Conservation (phyloP, 2,113 vertebrate species). For the Microcebus ravelobensis region DNA sequence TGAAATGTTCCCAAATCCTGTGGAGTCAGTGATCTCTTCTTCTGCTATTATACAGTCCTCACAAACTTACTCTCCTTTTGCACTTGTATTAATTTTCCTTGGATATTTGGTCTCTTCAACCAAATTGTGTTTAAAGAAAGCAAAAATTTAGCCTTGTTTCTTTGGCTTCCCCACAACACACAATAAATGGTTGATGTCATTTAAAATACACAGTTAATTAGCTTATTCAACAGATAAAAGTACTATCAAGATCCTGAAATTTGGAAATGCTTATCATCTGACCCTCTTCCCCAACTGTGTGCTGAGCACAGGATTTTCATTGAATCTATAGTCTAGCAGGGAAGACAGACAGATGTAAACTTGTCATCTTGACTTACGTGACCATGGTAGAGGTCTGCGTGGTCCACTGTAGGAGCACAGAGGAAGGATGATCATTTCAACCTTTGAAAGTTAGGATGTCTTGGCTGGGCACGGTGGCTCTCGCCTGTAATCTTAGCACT, state of each 20-base stretch:
- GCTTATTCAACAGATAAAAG: constrained; percentile 3
- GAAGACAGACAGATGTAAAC: constrained; percentile 11
- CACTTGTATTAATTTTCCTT: constrained; percentile 6
- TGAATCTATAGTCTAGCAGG: neutral
- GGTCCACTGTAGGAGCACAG: neutral
- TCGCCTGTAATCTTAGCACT: no score
- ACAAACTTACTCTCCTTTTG: constrained; percentile 29
- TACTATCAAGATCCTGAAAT: constrained; percentile 33
- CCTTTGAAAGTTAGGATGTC: constrained; percentile 22
- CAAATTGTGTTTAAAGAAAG: constrained; percentile 56
- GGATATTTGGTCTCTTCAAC: constrained; percentile 17
- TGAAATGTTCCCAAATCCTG: neutral
- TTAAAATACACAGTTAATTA: constrained; percentile 47
- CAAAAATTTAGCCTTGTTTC: constrained; percentile 22
- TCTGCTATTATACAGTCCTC: neutral
- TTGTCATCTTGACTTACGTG: neutral
- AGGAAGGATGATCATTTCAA: constrained; percentile 8
- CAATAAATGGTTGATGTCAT: neutral
- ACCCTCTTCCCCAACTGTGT: neutral
- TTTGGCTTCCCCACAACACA: neutral
- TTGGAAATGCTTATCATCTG: neutral
- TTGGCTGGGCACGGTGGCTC: neutral
- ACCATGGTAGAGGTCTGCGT: neutral
- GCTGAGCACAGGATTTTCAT: neutral
- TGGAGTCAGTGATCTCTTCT: neutral